phyloP scores from a whole-genome alignment of 2,888 invertebrate genomes.

The Caenorhabditis panamensis region DNA sequence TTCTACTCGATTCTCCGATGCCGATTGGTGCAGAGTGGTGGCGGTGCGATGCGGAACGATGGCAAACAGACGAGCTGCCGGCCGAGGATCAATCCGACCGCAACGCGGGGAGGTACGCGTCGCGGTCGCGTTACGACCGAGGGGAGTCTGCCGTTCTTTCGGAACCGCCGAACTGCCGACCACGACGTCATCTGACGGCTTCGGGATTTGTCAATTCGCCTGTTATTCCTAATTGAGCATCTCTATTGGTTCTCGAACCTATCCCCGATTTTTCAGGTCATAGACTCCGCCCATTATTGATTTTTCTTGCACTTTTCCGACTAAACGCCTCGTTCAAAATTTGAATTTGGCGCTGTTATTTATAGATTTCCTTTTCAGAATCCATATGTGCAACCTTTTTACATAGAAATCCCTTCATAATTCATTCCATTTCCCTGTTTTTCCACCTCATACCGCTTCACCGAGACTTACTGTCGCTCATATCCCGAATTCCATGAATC shows the following conservation, averaged over 20 bases:
- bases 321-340: background rate
- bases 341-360: slow-evolving; percentile 5
- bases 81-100: slow-evolving; percentile 54
- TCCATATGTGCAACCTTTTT: background rate
- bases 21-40: background rate
- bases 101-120: slow-evolving; percentile 56
- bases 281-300: slow-evolving; percentile 51
- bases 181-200: slow-evolving; percentile 11
- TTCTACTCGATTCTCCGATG: background rate
- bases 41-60: slow-evolving; percentile 19
- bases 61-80: slow-evolving; percentile 4
- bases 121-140: slow-evolving; percentile 67
- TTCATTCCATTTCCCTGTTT: background rate
- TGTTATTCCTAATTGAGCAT: background rate
- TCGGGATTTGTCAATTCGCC: background rate
- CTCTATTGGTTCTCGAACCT: background rate
- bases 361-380: background rate
- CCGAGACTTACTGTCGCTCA: too few relatives aligned
- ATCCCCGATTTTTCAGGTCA: background rate
- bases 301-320: slow-evolving; percentile 35
- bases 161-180: slow-evolving; percentile 49
- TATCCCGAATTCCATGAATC: too few relatives aligned
- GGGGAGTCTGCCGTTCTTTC: slow-evolving; percentile 58
- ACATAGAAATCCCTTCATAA: too few relatives aligned
- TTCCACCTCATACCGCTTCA: background rate